A percentile compares a stretch with the other conserved stretches of the same genome.
phyloP scores from a whole-genome alignment of 37 sponge, comb jelly and placozoan species.

The Eunapius fragilis region DNA sequence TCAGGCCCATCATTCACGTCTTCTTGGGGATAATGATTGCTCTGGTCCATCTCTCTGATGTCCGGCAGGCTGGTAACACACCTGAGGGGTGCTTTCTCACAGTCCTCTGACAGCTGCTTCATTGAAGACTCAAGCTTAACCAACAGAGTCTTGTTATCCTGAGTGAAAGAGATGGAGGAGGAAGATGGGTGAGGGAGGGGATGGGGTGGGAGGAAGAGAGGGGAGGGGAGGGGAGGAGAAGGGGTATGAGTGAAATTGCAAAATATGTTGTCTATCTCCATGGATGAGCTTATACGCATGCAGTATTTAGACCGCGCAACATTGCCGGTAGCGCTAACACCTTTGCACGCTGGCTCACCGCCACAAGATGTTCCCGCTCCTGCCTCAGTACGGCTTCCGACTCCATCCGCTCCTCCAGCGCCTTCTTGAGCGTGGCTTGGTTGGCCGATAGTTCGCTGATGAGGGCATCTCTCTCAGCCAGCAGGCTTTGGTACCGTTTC shows the following conservation, averaged over 20 bases:
- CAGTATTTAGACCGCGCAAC: no score
- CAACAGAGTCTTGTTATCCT: not conserved
- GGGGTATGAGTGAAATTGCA: not conserved
- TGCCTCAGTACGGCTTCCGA: slow-evolving; percentile 30
- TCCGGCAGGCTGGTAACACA: not conserved
- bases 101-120: not conserved
- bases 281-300: no score
- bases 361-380: slow-evolving; percentile 33
- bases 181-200: not conserved
- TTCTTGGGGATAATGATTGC: not conserved
- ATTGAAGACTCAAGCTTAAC: not conserved
- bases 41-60: not conserved
- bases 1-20: not conserved
- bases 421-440: slow-evolving; percentile 27
- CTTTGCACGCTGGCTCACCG: no score
- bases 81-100: not conserved
- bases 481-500: slow-evolving; percentile 26
- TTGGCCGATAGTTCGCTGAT: slow-evolving; percentile 36
- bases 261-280: no score
- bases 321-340: no score
- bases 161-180: not conserved
- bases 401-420: slow-evolving; percentile 15
- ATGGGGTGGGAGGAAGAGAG: not conserved
- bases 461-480: slow-evolving; percentile 42
- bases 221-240: not conserved